Conservation (phyloP, 2,888 invertebrate species). For the Sphinx pinastri region DNA sequence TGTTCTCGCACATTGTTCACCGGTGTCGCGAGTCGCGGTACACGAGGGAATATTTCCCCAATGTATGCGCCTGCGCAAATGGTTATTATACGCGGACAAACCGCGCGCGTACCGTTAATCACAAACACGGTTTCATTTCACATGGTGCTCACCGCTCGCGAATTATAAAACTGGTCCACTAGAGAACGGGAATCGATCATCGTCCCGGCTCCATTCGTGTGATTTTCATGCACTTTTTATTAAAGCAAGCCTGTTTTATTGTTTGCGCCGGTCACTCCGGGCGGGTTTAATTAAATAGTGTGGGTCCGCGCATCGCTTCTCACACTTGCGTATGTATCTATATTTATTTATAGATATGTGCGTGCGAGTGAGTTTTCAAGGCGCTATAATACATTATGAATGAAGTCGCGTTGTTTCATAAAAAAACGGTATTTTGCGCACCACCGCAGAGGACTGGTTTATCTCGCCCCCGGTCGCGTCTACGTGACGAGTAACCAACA, state of each 20-base stretch:
- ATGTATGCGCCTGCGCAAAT: constrained; percentile 66
- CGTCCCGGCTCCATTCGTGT: constrained; percentile 52
- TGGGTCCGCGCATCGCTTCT: constrained; percentile 39
- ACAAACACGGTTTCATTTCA: constrained; percentile 60
- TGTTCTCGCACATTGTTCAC: constrained; percentile 65
- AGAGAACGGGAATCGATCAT: constrained; percentile 53
- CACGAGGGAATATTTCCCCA: constrained; percentile 60
- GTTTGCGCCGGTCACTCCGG: constrained; percentile 24
- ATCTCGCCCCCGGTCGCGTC: constrained; percentile 60
- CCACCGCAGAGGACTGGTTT: constrained; percentile 67
- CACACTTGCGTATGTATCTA: constrained; percentile 50
- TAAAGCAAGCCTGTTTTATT: constrained; percentile 25
- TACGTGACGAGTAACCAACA: constrained; percentile 68
- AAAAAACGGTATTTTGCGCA: constrained; percentile 74
- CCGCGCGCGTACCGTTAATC: constrained; percentile 61
- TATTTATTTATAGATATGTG: constrained; percentile 60
- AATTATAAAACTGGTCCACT: constrained; percentile 53
- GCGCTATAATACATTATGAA: constrained; percentile 79
- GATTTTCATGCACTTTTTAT: constrained; percentile 71
- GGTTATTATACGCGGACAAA: constrained; percentile 59
- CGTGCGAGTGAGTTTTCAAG: constrained; percentile 62
- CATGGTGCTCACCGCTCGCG: constrained; percentile 36
- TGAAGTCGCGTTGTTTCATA: constrained; percentile 76
- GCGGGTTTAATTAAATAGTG: constrained; percentile 59
- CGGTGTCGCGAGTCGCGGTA: constrained; percentile 54